Percentiles rank a stretch among this genome's conserved stretches.
These are phyloP conservation scores for Heptranchias perlo DNA, from an alignment of 2,113 vertebrate species.

Conservation along the genomic window DNA sequence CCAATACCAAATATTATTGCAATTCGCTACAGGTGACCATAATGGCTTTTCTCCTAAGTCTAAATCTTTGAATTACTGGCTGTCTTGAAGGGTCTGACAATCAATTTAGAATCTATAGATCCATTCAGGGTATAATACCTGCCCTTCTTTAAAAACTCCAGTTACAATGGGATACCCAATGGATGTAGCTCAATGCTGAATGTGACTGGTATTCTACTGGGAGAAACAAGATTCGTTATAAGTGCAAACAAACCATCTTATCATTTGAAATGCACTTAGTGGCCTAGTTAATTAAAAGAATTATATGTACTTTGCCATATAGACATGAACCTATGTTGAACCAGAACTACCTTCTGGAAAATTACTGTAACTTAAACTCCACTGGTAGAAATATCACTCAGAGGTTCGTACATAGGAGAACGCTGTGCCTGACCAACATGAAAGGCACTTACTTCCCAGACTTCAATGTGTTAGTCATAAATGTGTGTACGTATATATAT, in stretches of 20 bases:
- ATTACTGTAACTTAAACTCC: background rate
- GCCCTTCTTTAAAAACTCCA: background rate
- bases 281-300: background rate
- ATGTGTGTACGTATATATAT: background rate
- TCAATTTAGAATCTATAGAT: background rate
- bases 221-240: background rate
- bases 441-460: background rate
- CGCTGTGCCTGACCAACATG: background rate
- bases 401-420: background rate
- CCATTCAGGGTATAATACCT: background rate
- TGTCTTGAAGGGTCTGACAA: background rate
- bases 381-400: background rate
- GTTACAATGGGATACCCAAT: background rate
- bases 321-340: background rate
- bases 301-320: background rate
- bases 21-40: background rate
- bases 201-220: background rate
- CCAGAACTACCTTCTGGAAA: conserved; percentile 13
- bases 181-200: background rate
- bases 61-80: background rate
- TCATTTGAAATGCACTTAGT: background rate
- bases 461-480: background rate
- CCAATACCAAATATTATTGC: background rate
- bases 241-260: background rate
- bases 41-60: background rate